Evolutionary conservation across 2,888 invertebrate genomes (phyloP).

Genomic region (Melipona bicolor): DNA sequence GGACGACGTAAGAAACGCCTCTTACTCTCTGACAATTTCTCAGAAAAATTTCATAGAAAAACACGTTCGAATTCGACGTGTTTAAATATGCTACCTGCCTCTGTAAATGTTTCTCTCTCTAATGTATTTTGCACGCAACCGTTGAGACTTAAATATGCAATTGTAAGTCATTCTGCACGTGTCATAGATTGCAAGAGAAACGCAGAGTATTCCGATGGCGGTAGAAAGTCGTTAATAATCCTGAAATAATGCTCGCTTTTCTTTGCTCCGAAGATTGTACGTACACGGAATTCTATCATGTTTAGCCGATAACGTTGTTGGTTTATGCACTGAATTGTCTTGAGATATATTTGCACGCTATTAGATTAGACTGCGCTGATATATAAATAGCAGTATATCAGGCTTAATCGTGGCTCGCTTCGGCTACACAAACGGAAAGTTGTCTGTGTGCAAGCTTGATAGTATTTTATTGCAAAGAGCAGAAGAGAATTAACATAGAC

Average conservation of each 20-base stretch:
- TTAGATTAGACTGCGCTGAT: slow-evolving; percentile 41
- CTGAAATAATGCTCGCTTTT: slow-evolving; percentile 41
- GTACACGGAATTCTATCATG: slow-evolving; percentile 39
- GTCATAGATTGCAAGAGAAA: slow-evolving; percentile 4
- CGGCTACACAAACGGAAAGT: slow-evolving; percentile 32
- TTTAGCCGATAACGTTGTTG: slow-evolving; percentile 44
- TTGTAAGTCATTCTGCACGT: slow-evolving; percentile 16
- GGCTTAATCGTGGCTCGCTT: slow-evolving; percentile 35
- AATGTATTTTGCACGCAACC: too few relatives aligned
- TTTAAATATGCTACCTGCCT: too few relatives aligned
- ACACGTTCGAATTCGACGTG: too few relatives aligned
- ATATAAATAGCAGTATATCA: slow-evolving; percentile 49
- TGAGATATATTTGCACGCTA: slow-evolving; percentile 54
- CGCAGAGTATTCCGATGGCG: slow-evolving; percentile 7
- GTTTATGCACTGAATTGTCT: slow-evolving; percentile 46
- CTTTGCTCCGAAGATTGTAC: slow-evolving; percentile 33
- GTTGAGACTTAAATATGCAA: not conserved
- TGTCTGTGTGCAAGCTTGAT: slow-evolving; percentile 19
- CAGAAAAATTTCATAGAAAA: too few relatives aligned
- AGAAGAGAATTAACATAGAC: not conserved
- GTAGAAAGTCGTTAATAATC: slow-evolving; percentile 47
- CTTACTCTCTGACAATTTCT: too few relatives aligned
- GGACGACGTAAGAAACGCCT: not conserved
- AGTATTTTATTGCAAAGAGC: slow-evolving; percentile 20
- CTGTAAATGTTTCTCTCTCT: not conserved